Percentiles rank a stretch among this genome's conserved stretches.
These are phyloP conservation scores for Hypocryptadius cinnamomeus DNA, from an alignment of 2,113 vertebrate species.

Conservation along the genomic window DNA sequence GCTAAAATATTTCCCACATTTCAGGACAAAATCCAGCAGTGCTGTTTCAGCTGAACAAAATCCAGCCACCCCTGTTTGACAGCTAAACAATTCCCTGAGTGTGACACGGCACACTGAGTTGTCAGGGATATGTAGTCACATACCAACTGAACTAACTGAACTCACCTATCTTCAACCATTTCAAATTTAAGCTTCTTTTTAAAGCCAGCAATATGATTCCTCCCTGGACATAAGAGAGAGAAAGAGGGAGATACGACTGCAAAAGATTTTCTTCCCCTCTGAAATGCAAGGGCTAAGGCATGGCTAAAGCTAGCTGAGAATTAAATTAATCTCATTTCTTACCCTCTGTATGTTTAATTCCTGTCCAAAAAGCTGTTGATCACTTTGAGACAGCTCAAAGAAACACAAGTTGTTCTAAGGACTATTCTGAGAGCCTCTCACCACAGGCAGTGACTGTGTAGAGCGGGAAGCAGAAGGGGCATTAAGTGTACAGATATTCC, in stretches of 20 bases:
- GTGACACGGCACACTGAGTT: neutral
- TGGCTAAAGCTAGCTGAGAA: neutral
- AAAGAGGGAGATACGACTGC: neutral
- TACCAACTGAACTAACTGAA: neutral
- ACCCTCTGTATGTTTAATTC: neutral
- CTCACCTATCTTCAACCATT: neutral
- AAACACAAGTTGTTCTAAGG: neutral
- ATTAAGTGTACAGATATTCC: constrained; percentile 58
- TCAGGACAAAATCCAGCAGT: constrained; percentile 1
- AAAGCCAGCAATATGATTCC: neutral
- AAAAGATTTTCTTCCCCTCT: neutral
- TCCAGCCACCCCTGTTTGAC: neutral
- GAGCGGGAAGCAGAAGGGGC: neutral
- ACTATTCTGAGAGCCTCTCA: neutral
- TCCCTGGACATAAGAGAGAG: neutral
- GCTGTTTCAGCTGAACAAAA: neutral
- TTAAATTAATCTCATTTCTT: neutral
- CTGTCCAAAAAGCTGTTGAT: neutral
- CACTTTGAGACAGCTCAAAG: neutral
- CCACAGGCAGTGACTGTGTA: neutral
- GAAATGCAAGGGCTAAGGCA: neutral
- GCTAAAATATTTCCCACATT: neutral
- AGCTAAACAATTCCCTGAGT: neutral
- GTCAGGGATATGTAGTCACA: neutral
- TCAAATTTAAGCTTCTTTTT: neutral